phyloP scores from a whole-genome alignment of 2,113 vertebrate genomes.

The Hippocampus abdominalis region DNA sequence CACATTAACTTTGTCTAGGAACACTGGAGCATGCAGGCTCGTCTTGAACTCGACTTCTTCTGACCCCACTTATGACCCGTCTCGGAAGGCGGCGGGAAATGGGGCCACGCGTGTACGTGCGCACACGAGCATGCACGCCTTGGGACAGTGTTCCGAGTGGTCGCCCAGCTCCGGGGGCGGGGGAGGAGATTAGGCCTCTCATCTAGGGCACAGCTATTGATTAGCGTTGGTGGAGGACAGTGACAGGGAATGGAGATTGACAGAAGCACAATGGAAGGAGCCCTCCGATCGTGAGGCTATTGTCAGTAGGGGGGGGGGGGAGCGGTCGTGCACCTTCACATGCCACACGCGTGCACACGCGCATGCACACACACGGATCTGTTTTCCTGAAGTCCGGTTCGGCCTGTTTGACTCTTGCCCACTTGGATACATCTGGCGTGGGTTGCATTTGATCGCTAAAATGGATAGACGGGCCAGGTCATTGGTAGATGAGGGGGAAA shows the following conservation, averaged over 20 bases:
- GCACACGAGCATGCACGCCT: constrained; percentile 46
- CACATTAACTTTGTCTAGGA: constrained; percentile 54
- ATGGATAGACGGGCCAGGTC: not conserved
- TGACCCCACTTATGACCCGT: constrained; percentile 56
- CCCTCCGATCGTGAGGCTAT: constrained; percentile 49
- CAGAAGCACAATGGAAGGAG: constrained; percentile 62
- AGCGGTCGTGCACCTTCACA: constrained; percentile 19
- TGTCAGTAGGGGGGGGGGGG: constrained; percentile 36
- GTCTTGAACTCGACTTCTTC: constrained; percentile 44
- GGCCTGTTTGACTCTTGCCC: not conserved
- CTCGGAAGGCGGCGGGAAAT: constrained; percentile 41
- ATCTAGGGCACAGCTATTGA: constrained; percentile 79
- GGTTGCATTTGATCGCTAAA: not conserved
- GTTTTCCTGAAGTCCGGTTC: constrained; percentile 11
- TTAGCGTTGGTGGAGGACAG: constrained; percentile 64
- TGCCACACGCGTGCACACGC: not conserved
- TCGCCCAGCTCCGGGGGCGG: constrained; percentile 43
- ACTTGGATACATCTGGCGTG: not conserved
- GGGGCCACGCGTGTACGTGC: constrained; percentile 46
- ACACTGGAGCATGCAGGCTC: constrained; percentile 62
- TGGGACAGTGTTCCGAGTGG: constrained; percentile 54
- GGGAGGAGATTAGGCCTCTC: constrained; percentile 61
- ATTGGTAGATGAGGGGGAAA: not conserved
- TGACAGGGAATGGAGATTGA: constrained; percentile 70
- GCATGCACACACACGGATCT: constrained; percentile 8